These are phyloP conservation scores for Austrolebias charrua DNA, from an alignment of 2,797 vertebrate species.

Conservation along the genomic window DNA sequence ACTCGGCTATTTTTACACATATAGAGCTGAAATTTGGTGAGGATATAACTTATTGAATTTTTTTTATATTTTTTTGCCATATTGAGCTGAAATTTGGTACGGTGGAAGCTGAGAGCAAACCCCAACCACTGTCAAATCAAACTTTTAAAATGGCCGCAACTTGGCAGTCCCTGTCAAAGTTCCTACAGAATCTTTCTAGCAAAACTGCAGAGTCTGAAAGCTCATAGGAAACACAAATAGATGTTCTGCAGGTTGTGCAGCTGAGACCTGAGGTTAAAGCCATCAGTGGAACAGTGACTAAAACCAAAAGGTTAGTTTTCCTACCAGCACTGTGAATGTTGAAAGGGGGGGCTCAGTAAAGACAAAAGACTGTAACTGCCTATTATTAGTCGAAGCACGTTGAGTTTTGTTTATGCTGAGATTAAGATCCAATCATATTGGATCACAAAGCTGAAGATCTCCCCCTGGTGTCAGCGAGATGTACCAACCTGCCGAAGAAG, in stretches of 20 bases:
- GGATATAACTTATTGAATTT: no score
- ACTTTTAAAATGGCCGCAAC: no score
- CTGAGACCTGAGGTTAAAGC: background rate
- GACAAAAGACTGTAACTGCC: background rate
- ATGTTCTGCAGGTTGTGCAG: background rate
- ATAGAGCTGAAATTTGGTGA: no score
- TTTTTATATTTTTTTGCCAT: no score
- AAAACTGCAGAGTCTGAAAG: background rate
- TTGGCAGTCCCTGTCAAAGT: no score
- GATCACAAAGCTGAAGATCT: slow-evolving; percentile 15
- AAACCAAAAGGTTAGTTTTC: background rate
- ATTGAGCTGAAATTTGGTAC: no score
- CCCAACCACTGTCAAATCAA: no score
- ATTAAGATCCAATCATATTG: background rate
- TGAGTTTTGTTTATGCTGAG: background rate
- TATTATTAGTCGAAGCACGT: background rate
- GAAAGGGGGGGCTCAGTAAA: background rate
- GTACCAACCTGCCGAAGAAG: slow-evolving; percentile 94
- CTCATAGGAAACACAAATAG: background rate
- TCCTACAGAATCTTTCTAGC: no score
- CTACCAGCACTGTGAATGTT: background rate
- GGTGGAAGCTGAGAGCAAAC: no score
- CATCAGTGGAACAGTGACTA: background rate
- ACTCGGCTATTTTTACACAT: no score
- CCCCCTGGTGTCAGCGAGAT: slow-evolving; percentile 28